Conservation (phyloP, 1,140 invertebrate species). For the Megathymus violae region DNA sequence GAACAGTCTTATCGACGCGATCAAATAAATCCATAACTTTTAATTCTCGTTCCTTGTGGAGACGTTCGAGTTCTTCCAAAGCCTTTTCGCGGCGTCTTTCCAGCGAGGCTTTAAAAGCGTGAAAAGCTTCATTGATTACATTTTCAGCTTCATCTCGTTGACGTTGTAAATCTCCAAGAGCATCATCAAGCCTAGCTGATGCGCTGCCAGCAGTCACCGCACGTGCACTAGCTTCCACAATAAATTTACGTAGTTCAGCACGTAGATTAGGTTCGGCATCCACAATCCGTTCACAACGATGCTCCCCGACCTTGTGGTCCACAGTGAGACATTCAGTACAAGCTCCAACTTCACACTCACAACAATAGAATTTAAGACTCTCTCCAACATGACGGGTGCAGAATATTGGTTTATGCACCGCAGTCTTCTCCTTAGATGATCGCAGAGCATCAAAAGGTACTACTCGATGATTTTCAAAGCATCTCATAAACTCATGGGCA, state of each 20-base stretch:
- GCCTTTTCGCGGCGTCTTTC: slow-evolving; percentile 91
- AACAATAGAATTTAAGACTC: slow-evolving; percentile 92
- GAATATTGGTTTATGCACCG: slow-evolving; percentile 92
- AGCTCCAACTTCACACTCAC: slow-evolving; percentile 91
- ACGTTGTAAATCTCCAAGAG: slow-evolving; percentile 92
- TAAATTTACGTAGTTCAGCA: slow-evolving; percentile 89
- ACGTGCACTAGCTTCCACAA: slow-evolving; percentile 89
- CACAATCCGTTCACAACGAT: slow-evolving; percentile 90
- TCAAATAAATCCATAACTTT: slow-evolving; percentile 94
- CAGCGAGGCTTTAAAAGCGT: slow-evolving; percentile 91
- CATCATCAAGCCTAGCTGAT: slow-evolving; percentile 88
- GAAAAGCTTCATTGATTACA: slow-evolving; percentile 93
- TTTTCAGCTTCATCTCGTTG: slow-evolving; percentile 94
- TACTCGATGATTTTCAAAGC: slow-evolving; percentile 96
- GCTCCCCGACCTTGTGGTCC: slow-evolving; percentile 91
- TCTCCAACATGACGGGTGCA: slow-evolving; percentile 91
- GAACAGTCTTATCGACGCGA: slow-evolving; percentile 90
- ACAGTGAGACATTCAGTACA: slow-evolving; percentile 92
- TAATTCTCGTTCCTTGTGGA: slow-evolving; percentile 93
- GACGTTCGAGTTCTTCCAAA: slow-evolving; percentile 89
- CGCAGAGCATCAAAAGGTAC: slow-evolving; percentile 94
- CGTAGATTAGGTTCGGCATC: slow-evolving; percentile 90
- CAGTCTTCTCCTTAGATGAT: slow-evolving; percentile 88
- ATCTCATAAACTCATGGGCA: slow-evolving; percentile 96
- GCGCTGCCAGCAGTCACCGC: slow-evolving; percentile 90